Evolutionary conservation across 2,797 vertebrate species (phyloP), one percentile per base, ranked within the genome.

Genomic region (Diplodus sargus): DNA sequence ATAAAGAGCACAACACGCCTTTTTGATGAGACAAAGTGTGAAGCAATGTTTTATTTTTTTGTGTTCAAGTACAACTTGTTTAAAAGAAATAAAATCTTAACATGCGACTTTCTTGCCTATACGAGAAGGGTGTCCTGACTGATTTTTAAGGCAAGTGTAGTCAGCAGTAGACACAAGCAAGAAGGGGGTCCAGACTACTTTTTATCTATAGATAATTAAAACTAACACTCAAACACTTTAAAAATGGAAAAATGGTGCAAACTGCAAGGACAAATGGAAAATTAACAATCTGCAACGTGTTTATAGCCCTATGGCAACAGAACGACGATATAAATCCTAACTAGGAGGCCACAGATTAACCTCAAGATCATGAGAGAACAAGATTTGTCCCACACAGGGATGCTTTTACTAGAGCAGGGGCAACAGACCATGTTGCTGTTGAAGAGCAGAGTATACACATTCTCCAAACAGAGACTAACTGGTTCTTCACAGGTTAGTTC

Each of bases 11-110:
- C 1, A 1, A 45, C 16, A 51, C 22, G 11, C 7, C 0, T 15
- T 73, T 85, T 82, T 43, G 82, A 72, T 88, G 85, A 91, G 82
- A 84, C 85, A 89, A 82, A 70, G 64, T 89, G 92, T 92, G 91
- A 93, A 93, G 85, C 84, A 91, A 91, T 84, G 90, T 95, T 95
- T 95, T 95, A 95, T 94, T 95, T 90, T 39, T 92, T 75, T 89
- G 91, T 92, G 86, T 88, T 90, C 87, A 92, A 90, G 87, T 92
- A 93, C 82, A 92, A 88, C 75, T 81, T 89, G 48, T 85, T 90
- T 91, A 93, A 94, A 95, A 81, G 64, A 89, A 91, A 90, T 93
- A 95, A 95, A 94, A 93, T 53, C 71, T 66, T 53, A 61, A 74
- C 66, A 78, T 71, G 65, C 65, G 59, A 52, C 56, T 39, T 87